phyloP scores from a whole-genome alignment of 2,797 vertebrate species.

The Coregonus suidteri region DNA sequence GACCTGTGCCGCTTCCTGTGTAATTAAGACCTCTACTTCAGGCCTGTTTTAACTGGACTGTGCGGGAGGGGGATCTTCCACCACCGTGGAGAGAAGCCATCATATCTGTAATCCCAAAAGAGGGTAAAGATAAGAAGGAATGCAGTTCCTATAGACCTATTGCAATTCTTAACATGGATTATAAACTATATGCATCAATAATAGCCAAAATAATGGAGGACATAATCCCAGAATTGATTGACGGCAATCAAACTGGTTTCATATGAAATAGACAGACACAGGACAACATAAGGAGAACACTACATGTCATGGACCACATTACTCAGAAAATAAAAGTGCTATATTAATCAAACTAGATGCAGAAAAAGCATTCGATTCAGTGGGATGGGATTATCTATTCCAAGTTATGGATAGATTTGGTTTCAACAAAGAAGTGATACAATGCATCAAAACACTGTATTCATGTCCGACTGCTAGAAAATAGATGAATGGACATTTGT shows the following conservation, averaged over 20 bases:
- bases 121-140: neutral
- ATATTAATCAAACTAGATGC: neutral
- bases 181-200: neutral
- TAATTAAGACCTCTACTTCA: neutral
- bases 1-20: no score
- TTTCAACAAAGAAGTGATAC: no score
- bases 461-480: no score
- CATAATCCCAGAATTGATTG: neutral
- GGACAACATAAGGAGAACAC: neutral
- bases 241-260: neutral
- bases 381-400: neutral
- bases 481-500: neutral
- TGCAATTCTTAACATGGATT: neutral
- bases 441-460: no score
- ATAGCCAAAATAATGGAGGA: neutral
- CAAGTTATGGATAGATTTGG: neutral
- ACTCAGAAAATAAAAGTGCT: neutral
- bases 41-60: neutral
- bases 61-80: neutral
- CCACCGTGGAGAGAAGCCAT: conserved; percentile 13
- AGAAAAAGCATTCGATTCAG: neutral
- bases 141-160: neutral
- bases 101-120: conserved; percentile 16
- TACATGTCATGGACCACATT: neutral
- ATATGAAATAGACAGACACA: neutral